Base-by-base conservation (phyloP, 2,113 vertebrate species). In the Loxodonta africana region DNA sequence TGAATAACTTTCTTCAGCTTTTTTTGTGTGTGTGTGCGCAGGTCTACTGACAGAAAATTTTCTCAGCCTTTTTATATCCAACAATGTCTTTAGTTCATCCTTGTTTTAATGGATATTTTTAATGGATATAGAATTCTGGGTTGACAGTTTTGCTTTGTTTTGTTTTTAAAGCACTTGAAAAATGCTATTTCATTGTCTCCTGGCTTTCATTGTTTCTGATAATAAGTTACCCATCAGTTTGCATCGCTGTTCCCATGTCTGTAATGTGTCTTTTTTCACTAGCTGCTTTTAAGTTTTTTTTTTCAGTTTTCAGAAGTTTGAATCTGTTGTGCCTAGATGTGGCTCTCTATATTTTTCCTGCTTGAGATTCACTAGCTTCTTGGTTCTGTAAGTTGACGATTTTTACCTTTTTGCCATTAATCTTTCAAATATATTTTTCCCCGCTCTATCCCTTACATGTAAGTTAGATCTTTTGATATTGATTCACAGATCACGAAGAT, bases 161-260 rank as follows among this genome's bases (percentile, higher is more conserved):
- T 87, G 77, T 88, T 93, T 76, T 87, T 67, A 94, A 92, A 90
- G 37, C 30, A 57, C n/a, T 87, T 93, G 44, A 81, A 92, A 46
- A 7, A 51, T 88, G 51, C 71, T 63, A 63, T 88, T 87, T 92
- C 8, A 81, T 62, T 92, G 37, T 73, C 41, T 80, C 15, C 37
- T 17, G 8, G 14, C 28, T 65, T 87, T 92, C 48, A 71, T 67
- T 94, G 48, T 81, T 65, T 87, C 44, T 84, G 41, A 62, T 81
- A 84, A 82, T 81, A 84, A 82, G 18, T 63, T 84, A 84, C 17
- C 37, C 25, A 44, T 78, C 26, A 30, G 80, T 90, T 84, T 57
- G 44, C 46, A 46, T 74, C 10, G 25, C 25, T 90, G 4, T 21
- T 62, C 41, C 57, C 4, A 5, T 69, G 2, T 51, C 41, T 48